Conservation (phyloP, 2,113 vertebrate species). For the Stomatorhinus ivindoensis region DNA sequence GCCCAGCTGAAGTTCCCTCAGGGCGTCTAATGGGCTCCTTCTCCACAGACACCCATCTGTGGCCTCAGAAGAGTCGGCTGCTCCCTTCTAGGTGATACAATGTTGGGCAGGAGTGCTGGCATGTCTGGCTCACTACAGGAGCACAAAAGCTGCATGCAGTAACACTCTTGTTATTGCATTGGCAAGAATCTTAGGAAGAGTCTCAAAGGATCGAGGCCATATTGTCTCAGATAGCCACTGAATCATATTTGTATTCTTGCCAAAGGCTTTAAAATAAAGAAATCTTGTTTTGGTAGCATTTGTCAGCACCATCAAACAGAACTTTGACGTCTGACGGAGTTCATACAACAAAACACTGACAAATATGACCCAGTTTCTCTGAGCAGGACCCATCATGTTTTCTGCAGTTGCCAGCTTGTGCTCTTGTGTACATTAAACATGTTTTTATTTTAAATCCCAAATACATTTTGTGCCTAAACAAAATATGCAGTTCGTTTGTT, state of each 20-base stretch:
- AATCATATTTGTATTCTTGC: not conserved
- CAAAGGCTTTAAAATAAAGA: not conserved
- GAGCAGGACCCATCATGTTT: not conserved
- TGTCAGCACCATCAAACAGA: not conserved
- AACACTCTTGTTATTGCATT: conserved; percentile 5
- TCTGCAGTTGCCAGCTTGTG: not conserved
- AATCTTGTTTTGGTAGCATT: not conserved
- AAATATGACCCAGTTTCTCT: not conserved
- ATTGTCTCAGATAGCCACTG: conserved; percentile 16
- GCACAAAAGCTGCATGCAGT: not conserved
- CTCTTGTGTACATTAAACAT: not conserved
- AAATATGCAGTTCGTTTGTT: not conserved
- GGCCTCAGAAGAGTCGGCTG: not conserved
- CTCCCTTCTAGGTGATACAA: not conserved
- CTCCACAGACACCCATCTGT: not conserved
- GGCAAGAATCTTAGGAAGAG: not conserved
- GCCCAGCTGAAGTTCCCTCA: not conserved
- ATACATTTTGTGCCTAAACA: not conserved
- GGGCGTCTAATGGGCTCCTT: not conserved
- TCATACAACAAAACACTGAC: not conserved
- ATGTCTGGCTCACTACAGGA: conserved; percentile 1
- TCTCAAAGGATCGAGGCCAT: conserved; percentile 13
- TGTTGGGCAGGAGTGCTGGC: conserved; percentile 2
- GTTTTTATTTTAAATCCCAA: not conserved
- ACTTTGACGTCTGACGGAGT: not conserved